A percentile compares a stretch with the other conserved stretches of the same genome.
Evolutionary conservation across 2,888 invertebrate species (phyloP).

Genomic region (Melinopterus prodromus): DNA sequence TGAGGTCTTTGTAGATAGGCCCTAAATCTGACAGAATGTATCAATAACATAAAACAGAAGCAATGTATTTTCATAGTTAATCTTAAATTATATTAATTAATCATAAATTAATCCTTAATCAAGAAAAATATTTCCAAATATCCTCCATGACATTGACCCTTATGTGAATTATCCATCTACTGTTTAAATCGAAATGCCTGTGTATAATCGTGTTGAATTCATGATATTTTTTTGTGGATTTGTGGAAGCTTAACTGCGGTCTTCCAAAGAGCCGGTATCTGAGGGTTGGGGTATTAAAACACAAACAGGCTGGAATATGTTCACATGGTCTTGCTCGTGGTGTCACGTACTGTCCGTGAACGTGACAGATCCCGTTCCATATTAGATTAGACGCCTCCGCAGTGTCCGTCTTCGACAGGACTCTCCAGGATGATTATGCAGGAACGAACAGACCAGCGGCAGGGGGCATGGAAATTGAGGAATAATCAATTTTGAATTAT

Average conservation of each 20-base stretch:
- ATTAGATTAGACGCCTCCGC: constrained; percentile 56
- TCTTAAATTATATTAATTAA: too few relatives aligned
- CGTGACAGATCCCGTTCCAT: constrained; percentile 60
- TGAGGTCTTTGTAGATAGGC: too few relatives aligned
- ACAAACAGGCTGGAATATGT: constrained; percentile 54
- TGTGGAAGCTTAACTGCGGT: not conserved
- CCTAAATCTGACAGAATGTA: too few relatives aligned
- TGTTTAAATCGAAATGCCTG: too few relatives aligned
- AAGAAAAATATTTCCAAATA: too few relatives aligned
- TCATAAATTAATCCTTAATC: too few relatives aligned
- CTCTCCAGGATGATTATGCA: constrained; percentile 28
- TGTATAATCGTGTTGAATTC: not conserved
- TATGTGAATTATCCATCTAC: too few relatives aligned
- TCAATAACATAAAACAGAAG: too few relatives aligned
- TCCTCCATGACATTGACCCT: too few relatives aligned
- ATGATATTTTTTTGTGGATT: not conserved
- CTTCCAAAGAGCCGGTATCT: not conserved
- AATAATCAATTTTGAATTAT: constrained; percentile 35
- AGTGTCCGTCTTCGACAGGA: constrained; percentile 35
- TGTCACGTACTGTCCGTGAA: constrained; percentile 59
- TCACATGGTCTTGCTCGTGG: constrained; percentile 57
- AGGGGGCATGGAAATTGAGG: not conserved
- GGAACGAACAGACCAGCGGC: constrained; percentile 13
- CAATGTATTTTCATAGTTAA: too few relatives aligned
- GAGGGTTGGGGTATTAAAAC: constrained; percentile 47